These are phyloP conservation scores for Proisotoma minuta DNA, from an alignment of 2,888 invertebrate species.

Conservation along the genomic window DNA sequence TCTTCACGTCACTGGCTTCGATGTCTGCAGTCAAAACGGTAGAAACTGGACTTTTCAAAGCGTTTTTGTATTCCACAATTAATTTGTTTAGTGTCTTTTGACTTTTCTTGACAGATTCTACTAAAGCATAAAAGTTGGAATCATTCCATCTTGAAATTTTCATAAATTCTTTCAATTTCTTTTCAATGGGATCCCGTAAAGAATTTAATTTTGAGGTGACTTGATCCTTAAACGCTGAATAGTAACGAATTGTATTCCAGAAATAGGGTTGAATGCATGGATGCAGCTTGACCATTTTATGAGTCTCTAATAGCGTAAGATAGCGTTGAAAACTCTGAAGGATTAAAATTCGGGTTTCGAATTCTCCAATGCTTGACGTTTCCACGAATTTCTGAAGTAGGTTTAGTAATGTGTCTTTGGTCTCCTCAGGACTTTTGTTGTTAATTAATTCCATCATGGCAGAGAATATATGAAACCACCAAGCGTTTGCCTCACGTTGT, in stretches of 20 bases:
- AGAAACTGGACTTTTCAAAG: slow-evolving; percentile 32
- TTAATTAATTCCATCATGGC: slow-evolving; percentile 59
- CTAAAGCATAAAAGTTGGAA: slow-evolving; percentile 88
- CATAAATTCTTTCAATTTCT: slow-evolving; percentile 84
- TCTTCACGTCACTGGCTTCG: slow-evolving; percentile 18
- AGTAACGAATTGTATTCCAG: slow-evolving; percentile 80
- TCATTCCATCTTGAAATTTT: slow-evolving; percentile 95
- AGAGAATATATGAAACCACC: slow-evolving; percentile 85
- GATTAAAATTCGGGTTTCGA: slow-evolving; percentile 68
- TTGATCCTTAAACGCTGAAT: slow-evolving; percentile 67
- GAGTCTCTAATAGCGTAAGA: slow-evolving; percentile 51
- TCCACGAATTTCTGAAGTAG: slow-evolving; percentile 78
- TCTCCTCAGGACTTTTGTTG: slow-evolving; percentile 37
- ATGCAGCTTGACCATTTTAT: background rate
- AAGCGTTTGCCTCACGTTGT: slow-evolving; percentile 67
- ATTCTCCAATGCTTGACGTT: slow-evolving; percentile 77
- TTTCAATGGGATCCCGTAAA: slow-evolving; percentile 77
- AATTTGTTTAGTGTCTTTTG: slow-evolving; percentile 82
- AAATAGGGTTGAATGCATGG: slow-evolving; percentile 51
- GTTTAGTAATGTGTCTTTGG: slow-evolving; percentile 54
- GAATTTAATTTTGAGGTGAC: slow-evolving; percentile 63
- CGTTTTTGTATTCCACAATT: slow-evolving; percentile 63
- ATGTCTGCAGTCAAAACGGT: slow-evolving; percentile 34
- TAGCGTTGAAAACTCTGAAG: slow-evolving; percentile 78
- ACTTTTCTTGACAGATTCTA: slow-evolving; percentile 79